Evolutionary conservation across 2,113 vertebrate genomes (phyloP).

Genomic region (chimpanzee (Pan troglodytes)): NHGRI_mPanTro3-v2.1_pri NC_072416.2:2781501-2782000

Average conservation of each 20-base stretch:
- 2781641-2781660: not conserved
- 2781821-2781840: not conserved
- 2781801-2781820: slow-evolving; percentile 15
- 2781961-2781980: not conserved
- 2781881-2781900: not conserved
- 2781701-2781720: not conserved
- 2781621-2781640: not conserved
- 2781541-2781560: not conserved
- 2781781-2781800: not conserved
- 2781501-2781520: not conserved
- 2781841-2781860: not conserved
- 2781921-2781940: not conserved
- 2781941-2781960: not conserved
- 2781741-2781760: not conserved
- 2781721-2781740: not conserved
- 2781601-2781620: not conserved
- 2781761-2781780: not conserved
- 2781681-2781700: not conserved
- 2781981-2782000: not conserved
- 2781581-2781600: not conserved
- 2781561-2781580: not conserved
- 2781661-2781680: not conserved
- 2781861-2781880: slow-evolving; percentile 13
- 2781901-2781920: not conserved
- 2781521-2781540: not conserved